Conservation (phyloP, 2,113 vertebrate genomes). For the Terrapene triunguis region DNA sequence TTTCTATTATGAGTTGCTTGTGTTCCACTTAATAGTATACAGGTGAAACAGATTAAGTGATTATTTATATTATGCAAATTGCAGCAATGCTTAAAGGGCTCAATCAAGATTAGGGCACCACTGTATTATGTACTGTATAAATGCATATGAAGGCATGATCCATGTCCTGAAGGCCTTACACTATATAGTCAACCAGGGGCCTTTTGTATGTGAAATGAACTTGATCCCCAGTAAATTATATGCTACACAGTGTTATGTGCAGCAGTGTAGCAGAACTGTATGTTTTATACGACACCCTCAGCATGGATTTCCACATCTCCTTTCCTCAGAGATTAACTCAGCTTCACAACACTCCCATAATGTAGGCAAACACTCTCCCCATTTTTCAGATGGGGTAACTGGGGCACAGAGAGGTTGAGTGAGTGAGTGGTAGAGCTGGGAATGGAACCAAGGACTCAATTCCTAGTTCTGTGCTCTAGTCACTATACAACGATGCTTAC, state of each 20-base stretch:
- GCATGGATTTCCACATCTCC: constrained; percentile 31
- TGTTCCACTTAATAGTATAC: constrained; percentile 47
- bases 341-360: constrained; percentile 35
- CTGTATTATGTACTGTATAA: constrained; percentile 20
- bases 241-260: constrained; percentile 16
- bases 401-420: not conserved
- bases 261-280: constrained; percentile 37
- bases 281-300: constrained; percentile 47
- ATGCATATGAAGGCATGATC: constrained; percentile 35
- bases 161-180: constrained; percentile 30
- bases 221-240: constrained; percentile 14
- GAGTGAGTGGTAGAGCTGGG: constrained; percentile 25
- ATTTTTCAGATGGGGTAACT: constrained; percentile 36
- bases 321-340: constrained; percentile 42
- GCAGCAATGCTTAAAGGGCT: constrained; percentile 27
- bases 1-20: constrained; percentile 43
- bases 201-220: constrained; percentile 40
- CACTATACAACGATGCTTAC: not conserved
- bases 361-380: constrained; percentile 32
- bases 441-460: constrained; percentile 29
- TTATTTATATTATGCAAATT: constrained; percentile 47
- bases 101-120: constrained; percentile 13
- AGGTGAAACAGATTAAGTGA: constrained; percentile 57
- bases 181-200: constrained; percentile 21
- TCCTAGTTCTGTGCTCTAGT: not conserved